Percentiles rank a stretch among this genome's conserved stretches.
Evolutionary conservation across 2,113 vertebrate species (phyloP).

Genomic region (Cyprinodon variegatus): DNA sequence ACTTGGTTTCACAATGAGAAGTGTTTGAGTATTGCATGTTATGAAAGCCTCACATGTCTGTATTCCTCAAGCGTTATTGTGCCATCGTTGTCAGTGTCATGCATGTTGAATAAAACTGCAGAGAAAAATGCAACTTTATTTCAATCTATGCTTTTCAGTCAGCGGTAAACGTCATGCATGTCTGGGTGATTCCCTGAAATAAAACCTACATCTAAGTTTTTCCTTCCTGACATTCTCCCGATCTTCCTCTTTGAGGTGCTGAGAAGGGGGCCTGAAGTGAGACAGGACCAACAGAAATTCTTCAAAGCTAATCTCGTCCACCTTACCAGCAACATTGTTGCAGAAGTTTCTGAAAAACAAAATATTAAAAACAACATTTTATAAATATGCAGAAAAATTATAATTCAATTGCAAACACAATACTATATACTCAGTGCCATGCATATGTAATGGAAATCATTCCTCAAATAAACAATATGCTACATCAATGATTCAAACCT

Average conservation of each 20-base stretch:
- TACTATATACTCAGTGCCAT: not conserved
- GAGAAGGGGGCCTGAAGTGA: conserved; percentile 88
- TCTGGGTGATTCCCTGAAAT: not conserved
- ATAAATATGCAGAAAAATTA: not conserved
- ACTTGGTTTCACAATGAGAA: not conserved
- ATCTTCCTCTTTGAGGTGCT: conserved; percentile 84
- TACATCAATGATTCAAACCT: too few species aligned
- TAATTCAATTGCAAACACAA: not conserved
- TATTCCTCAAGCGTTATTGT: conserved; percentile 95
- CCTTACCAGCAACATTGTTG: conserved; percentile 77
- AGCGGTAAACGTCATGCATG: not conserved
- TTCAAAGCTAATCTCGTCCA: conserved; percentile 89
- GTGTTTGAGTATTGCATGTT: not conserved
- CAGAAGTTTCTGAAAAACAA: conserved; percentile 83
- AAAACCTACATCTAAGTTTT: conserved; percentile 89
- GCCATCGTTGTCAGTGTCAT: conserved; percentile 93
- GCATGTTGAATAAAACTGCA: conserved; percentile 97
- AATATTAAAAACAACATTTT: not conserved
- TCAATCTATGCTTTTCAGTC: not conserved
- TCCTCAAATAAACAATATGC: too few species aligned
- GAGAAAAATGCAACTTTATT: conserved; percentile 28
- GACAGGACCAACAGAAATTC: conserved; percentile 95
- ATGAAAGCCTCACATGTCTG: conserved; percentile 86
- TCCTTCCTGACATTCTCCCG: conserved; percentile 83
- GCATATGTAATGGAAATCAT: too few species aligned